phyloP scores from a whole-genome alignment of 2,797 vertebrate genomes.

The Apogon hyalosoma region DNA sequence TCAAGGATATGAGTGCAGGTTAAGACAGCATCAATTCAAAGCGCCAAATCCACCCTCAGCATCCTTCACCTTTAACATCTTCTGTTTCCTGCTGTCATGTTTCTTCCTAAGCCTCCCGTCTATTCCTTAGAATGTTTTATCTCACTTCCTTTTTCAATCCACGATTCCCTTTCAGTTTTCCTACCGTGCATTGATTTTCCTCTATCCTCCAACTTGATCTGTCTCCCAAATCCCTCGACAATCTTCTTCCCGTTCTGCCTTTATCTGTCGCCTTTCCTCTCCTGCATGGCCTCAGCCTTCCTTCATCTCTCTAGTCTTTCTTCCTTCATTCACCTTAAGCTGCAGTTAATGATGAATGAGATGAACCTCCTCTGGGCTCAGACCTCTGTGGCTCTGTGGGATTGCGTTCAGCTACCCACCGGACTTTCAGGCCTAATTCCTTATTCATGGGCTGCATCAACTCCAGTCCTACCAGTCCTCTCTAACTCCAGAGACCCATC shows the following conservation, averaged over 20 bases:
- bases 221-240: constrained; percentile 50
- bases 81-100: constrained; percentile 3
- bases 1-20: constrained; percentile 3
- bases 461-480: constrained; percentile 23
- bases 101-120: constrained; percentile 5
- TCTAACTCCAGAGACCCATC: constrained; percentile 36
- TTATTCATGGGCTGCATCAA: constrained; percentile 72
- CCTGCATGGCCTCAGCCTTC: constrained; percentile 22
- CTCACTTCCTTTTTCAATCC: constrained; percentile 33
- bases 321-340: constrained; percentile 66
- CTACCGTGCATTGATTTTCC: constrained; percentile 15
- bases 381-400: constrained; percentile 53
- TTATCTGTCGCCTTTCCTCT: constrained; percentile 53
- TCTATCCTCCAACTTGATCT: constrained; percentile 41
- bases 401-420: constrained; percentile 40
- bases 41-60: not conserved
- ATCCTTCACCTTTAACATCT: constrained; percentile 13
- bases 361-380: constrained; percentile 49
- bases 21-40: not conserved
- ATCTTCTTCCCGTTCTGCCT: constrained; percentile 47
- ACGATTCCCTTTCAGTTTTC: constrained; percentile 26
- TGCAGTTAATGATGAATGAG: constrained; percentile 77
- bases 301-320: constrained; percentile 43
- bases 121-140: constrained; percentile 18
- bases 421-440: constrained; percentile 55